phyloP scores from a whole-genome alignment of 2,797 vertebrate genomes.

The Cichlasoma orientale region DNA sequence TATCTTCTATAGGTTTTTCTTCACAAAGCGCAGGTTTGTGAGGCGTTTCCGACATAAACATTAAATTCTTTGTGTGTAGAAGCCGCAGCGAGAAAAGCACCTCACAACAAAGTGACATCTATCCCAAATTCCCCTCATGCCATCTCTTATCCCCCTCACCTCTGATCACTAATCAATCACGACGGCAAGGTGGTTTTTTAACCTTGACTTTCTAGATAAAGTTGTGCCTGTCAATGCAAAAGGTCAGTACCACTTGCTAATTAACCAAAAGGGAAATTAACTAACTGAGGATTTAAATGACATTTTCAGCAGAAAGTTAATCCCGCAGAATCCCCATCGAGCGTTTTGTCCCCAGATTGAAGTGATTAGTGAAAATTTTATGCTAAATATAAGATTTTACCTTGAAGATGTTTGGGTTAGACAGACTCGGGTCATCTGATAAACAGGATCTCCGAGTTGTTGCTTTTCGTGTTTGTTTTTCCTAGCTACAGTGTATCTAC shows the following conservation, averaged over 20 bases:
- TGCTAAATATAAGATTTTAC: constrained; percentile 53
- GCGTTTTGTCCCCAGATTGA: constrained; percentile 52
- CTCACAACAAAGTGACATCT: constrained; percentile 24
- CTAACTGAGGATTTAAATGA: constrained; percentile 77
- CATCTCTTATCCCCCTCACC: neutral
- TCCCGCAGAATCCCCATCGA: constrained; percentile 67
- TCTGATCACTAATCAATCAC: constrained; percentile 80
- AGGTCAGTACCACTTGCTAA: constrained; percentile 83
- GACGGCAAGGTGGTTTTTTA: constrained; percentile 75
- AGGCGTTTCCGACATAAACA: neutral
- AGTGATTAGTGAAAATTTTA: constrained; percentile 62
- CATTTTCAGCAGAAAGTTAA: constrained; percentile 78
- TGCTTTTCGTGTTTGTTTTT: neutral
- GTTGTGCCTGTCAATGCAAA: constrained; percentile 81
- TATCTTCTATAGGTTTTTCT: neutral
- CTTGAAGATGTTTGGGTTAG: neutral
- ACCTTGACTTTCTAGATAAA: constrained; percentile 83
- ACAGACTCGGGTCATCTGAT: constrained; percentile 14
- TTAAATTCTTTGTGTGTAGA: neutral
- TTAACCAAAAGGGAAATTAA: constrained; percentile 87
- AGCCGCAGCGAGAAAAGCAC: neutral
- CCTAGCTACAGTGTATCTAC: neutral
- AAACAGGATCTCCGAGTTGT: neutral
- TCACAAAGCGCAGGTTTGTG: neutral
- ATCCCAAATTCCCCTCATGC: constrained; percentile 18